Conservation (phyloP, 2,113 vertebrate species). For the Stegastes partitus region DNA sequence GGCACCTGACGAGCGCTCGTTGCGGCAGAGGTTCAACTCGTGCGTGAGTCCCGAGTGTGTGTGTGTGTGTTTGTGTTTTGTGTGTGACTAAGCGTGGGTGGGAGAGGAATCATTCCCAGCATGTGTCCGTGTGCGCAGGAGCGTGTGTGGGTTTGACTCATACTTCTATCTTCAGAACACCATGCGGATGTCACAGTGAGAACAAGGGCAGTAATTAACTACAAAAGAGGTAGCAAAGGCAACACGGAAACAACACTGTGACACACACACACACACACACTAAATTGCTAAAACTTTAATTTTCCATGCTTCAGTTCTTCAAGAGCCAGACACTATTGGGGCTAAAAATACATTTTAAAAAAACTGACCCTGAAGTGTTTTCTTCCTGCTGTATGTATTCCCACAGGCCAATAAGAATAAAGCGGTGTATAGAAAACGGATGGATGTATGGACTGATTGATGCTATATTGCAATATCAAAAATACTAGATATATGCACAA, state of each 20-base stretch:
- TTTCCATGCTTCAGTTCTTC: not conserved
- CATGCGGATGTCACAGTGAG: not conserved
- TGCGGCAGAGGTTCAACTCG: too few species aligned
- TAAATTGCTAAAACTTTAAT: not conserved
- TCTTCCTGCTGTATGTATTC: too few species aligned
- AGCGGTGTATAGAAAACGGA: too few species aligned
- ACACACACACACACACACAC: not conserved
- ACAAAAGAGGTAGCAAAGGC: too few species aligned
- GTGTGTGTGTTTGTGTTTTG: not conserved
- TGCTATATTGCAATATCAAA: too few species aligned
- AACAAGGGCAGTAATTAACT: not conserved
- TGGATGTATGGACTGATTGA: too few species aligned
- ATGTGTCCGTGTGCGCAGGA: not conserved
- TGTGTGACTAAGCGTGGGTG: not conserved
- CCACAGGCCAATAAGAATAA: too few species aligned
- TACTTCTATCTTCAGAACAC: not conserved
- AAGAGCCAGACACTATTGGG: not conserved
- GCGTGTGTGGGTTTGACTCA: not conserved
- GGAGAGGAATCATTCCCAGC: not conserved
- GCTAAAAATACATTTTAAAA: too few species aligned
- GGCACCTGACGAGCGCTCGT: not conserved
- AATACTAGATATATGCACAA: too few species aligned
- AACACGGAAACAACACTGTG: not conserved
- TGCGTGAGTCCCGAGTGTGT: not conserved
- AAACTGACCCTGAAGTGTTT: too few species aligned